Percentiles rank a stretch among this genome's conserved stretches.
Conservation (phyloP, 2,797 vertebrate genomes). For the Leptoclinus maculatus region DNA sequence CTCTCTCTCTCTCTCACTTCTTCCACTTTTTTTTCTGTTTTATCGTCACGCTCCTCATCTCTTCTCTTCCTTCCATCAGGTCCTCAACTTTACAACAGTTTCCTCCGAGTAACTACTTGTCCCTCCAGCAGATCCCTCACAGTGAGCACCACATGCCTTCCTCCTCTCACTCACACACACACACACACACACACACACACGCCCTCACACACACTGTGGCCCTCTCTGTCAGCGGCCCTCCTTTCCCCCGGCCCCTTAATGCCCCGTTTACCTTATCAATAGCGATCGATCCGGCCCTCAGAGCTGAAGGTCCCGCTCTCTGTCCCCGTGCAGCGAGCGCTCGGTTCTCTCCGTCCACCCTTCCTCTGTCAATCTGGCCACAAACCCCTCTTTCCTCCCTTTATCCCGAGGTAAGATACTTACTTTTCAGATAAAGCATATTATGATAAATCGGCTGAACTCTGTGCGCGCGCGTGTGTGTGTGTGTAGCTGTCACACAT, state of each 20-base stretch:
- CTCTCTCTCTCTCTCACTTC: slow-evolving; percentile 1
- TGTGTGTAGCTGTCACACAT: slow-evolving; percentile 62
- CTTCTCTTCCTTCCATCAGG: slow-evolving; percentile 46
- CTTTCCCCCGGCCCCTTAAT: slow-evolving; percentile 1
- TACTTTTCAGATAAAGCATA: slow-evolving; percentile 91
- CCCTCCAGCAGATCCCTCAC: slow-evolving; percentile 22
- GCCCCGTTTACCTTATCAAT: slow-evolving; percentile 74
- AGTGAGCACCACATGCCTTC: not conserved
- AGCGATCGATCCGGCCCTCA: slow-evolving; percentile 54
- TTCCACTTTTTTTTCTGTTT: slow-evolving; percentile 46
- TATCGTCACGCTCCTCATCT: slow-evolving; percentile 44
- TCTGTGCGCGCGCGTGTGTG: slow-evolving; percentile 78
- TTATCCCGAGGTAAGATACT: slow-evolving; percentile 89
- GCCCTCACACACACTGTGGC: slow-evolving; percentile 13
- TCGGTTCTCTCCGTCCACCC: slow-evolving; percentile 75
- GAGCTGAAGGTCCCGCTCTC: slow-evolving; percentile 50
- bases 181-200: slow-evolving; percentile 23
- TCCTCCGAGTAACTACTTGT: slow-evolving; percentile 34
- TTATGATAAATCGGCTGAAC: slow-evolving; percentile 90
- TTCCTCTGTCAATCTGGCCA: slow-evolving; percentile 85
- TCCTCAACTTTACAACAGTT: slow-evolving; percentile 51
- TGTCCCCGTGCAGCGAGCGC: slow-evolving; percentile 50
- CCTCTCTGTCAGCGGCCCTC: slow-evolving; percentile 1
- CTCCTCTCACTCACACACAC: not conserved
- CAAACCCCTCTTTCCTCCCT: slow-evolving; percentile 86